Percentiles rank a stretch among this genome's conserved stretches.
Evolutionary conservation across 2,113 vertebrate genomes (phyloP).

Genomic region (Tinamus guttatus): DNA sequence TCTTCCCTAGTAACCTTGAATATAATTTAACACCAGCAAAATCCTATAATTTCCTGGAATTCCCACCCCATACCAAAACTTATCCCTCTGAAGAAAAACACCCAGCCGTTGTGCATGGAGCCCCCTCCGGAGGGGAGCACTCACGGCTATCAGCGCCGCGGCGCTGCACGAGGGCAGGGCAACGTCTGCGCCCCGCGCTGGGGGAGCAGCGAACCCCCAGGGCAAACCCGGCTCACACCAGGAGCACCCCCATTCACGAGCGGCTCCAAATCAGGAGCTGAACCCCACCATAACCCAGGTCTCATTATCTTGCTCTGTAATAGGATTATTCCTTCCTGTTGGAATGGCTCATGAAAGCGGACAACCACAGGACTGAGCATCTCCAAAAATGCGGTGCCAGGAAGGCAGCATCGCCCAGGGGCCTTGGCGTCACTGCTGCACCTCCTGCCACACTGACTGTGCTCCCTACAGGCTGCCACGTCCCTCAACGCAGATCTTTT

Average conservation of each 20-base stretch:
- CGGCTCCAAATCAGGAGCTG: slow-evolving; percentile 49
- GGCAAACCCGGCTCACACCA: background rate
- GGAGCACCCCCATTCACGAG: background rate
- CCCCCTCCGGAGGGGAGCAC: background rate
- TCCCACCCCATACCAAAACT: background rate
- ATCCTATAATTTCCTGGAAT: background rate
- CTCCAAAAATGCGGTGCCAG: background rate
- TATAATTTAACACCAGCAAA: background rate
- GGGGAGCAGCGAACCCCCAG: background rate
- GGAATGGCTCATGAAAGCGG: background rate
- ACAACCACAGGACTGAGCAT: background rate
- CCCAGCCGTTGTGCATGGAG: background rate
- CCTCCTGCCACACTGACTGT: too few species aligned
- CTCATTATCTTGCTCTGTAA: background rate
- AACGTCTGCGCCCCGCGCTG: background rate
- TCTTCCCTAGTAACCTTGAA: background rate
- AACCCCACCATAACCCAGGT: slow-evolving; percentile 63
- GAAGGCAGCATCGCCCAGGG: background rate
- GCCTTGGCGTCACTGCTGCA: background rate
- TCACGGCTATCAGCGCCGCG: background rate
- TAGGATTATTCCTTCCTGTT: background rate
- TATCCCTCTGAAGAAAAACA: background rate
- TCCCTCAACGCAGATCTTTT: background rate
- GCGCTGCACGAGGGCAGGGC: background rate
- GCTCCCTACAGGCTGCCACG: background rate